Percentiles rank a stretch among this genome's conserved stretches.
Conservation (phyloP, 2,888 invertebrate genomes). For the Euzetes globulus region DNA sequence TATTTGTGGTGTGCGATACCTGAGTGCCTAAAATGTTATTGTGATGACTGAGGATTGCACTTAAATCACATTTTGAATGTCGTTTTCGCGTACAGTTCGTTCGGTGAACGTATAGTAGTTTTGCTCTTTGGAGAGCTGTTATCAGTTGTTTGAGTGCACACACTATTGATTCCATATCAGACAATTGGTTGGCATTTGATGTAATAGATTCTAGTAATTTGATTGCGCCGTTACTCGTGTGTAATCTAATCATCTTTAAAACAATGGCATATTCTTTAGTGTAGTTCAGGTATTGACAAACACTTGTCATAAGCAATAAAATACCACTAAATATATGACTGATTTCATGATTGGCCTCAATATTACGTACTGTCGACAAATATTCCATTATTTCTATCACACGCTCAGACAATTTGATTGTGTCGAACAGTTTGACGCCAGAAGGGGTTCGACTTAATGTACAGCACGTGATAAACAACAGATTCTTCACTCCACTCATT, state of each 20-base stretch:
- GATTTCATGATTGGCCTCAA: neutral
- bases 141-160: constrained; percentile 19
- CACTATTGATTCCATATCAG: constrained; percentile 8
- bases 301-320: constrained; percentile 5
- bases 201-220: neutral
- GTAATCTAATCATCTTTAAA: constrained; percentile 16
- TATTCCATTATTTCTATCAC: neutral
- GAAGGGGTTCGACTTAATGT: constrained; percentile 1
- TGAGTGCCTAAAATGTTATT: neutral
- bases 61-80: constrained; percentile 26
- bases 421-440: constrained; percentile 23
- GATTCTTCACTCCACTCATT: neutral
- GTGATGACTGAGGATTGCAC: constrained; percentile 16
- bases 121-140: constrained; percentile 13
- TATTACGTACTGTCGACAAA: neutral
- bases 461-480: neutral
- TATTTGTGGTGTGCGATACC: neutral
- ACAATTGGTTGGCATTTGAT: neutral
- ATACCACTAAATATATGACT: neutral
- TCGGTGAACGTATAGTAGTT: constrained; percentile 15
- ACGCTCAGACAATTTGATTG: neutral
- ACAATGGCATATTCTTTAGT: constrained; percentile 8
- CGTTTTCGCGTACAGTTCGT: neutral
- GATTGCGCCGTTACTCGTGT: neutral
- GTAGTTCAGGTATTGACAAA: constrained; percentile 9